Base-by-base conservation (phyloP, 2,113 vertebrate species). In the Pica pica region DNA sequence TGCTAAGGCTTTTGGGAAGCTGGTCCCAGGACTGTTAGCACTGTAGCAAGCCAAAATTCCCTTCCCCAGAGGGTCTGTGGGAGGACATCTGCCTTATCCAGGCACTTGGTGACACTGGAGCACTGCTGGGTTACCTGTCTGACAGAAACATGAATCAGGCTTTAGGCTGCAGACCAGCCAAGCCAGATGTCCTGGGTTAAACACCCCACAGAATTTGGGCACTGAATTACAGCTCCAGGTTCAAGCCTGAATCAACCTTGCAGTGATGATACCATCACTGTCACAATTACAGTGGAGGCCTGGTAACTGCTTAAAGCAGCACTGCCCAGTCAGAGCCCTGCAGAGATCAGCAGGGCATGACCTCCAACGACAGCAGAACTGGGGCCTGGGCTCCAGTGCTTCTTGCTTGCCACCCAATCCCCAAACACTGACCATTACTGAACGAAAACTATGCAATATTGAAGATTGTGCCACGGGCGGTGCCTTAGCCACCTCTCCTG, bases 361-460 rank as follows among this genome's bases (percentile, higher is more conserved):
- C 39, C 56, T 71, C n/a, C 44, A 82, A 1, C 0, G 0, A 9
- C 0, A 68, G 42, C 59, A 86, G 67, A 57, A 59, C 0, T 19
- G 9, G 55, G 78, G 42, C 28, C 27, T 27, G 63, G 44, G 42
- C 52, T 49, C 28, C 73, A 18, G 13, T 2, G 20, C 10, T 53
- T 59, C 52, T 52, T 49, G 39, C 35, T 71, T 42, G 31, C 44
- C 16, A 47, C 28, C 42, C 23, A 59, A 46, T 16, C 22, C 84
- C 61, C 50, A 77, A 56, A 60, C 17, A 28, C 8, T 31, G 60
- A 83, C 33, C 28, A 47, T 89, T 60, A 59, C 0, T 78, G 42
- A 91, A 61, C 0, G 53, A 44, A 60, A 96, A 82, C 95, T 97
- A 93, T 97, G 95, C 94, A 96, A 95, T 71, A 85, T 3, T 42